Evolutionary conservation across 2,797 vertebrate genomes (phyloP).

Genomic region (Sebastiscus albofasciatus): DNA sequence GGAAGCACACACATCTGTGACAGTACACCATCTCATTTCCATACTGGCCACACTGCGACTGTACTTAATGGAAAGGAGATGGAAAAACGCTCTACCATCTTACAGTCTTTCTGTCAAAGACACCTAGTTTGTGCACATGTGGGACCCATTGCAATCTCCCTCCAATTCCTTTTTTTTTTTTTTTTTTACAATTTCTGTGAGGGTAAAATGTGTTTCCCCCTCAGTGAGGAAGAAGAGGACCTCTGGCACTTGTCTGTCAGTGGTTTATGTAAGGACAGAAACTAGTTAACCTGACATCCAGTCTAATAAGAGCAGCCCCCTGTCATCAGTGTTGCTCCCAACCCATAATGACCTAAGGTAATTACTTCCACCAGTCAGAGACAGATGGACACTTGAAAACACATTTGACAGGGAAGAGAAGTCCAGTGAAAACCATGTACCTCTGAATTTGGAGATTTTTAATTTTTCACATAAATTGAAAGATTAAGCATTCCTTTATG

Average conservation of each 20-base stretch:
- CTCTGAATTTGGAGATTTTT: background rate
- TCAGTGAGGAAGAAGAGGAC: slow-evolving; percentile 5
- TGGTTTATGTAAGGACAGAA: slow-evolving; percentile 14
- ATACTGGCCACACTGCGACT: slow-evolving; percentile 46
- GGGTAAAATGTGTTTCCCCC: slow-evolving; percentile 34
- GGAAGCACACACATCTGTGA: slow-evolving; percentile 67
- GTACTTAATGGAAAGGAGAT: slow-evolving; percentile 69
- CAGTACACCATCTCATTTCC: slow-evolving; percentile 60
- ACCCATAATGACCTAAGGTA: slow-evolving; percentile 52
- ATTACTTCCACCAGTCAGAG: slow-evolving; percentile 66
- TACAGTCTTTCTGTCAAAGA: slow-evolving; percentile 51
- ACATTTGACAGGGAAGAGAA: slow-evolving; percentile 31
- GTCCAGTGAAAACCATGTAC: background rate
- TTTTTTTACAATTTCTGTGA: slow-evolving; percentile 17
- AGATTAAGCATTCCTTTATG: background rate
- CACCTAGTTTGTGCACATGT: slow-evolving; percentile 56
- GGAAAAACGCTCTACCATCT: slow-evolving; percentile 39
- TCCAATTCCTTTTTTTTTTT: slow-evolving; percentile 27
- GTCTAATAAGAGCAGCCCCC: slow-evolving; percentile 36
- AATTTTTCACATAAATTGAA: background rate
- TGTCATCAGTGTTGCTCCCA: slow-evolving; percentile 49
- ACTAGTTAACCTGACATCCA: slow-evolving; percentile 52
- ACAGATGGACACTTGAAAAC: slow-evolving; percentile 26
- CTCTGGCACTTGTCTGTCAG: slow-evolving; percentile 46
- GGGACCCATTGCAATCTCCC: slow-evolving; percentile 13